Evolutionary conservation across 1,140 invertebrate genomes (phyloP), one percentile per base, ranked within the genome.

Genomic region (Drosophila malerkotliana): DNA sequence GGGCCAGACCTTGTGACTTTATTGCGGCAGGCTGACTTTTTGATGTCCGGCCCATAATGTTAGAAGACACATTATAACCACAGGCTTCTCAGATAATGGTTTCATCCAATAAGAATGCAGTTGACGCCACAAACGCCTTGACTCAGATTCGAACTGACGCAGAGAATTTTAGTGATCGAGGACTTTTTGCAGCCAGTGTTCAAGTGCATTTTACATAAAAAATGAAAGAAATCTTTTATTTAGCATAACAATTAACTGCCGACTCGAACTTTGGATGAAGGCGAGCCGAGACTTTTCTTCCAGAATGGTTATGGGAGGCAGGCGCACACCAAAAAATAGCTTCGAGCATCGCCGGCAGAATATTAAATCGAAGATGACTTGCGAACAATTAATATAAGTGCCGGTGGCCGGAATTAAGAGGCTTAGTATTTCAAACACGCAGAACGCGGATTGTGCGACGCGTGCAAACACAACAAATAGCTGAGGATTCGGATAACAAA

Each of bases 221-320:
- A 32, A 8, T 37, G 34, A 37, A 37, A 37, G 34, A 63, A 44
- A 60, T 37, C 60, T 39, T 52, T 47, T 28, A 82, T 61, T 85
- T 85, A 63, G 78, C 82, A 85, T 82, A 59, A 82, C 74, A 85
- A 85, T 87, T 54, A 77, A 64, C 62, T 57, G 9, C 68, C 77
- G 62, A 77, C 77, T 64, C 80, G 62, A 74, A 81, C 83, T 69
- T 69, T 66, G 52, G 47, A 54, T 80, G 66, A 45, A 61, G 39
- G 18, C 58, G 45, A 53, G 9, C 4, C 18, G 53, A 57, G 28
- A 59, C 32, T 66, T 59, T 48, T 68, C 63, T 48, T 14, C 34
- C 49, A 26, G 63, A 57, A 69, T 69, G 63, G 32, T 71, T 71
- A 71, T 71, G 67, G 67, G 52, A 69, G 51, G 21, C 67, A 69